Evolutionary conservation across 53 echinoderm and acorn worm genomes (phyloP).

Genomic region (Antedon mediterranea): DNA sequence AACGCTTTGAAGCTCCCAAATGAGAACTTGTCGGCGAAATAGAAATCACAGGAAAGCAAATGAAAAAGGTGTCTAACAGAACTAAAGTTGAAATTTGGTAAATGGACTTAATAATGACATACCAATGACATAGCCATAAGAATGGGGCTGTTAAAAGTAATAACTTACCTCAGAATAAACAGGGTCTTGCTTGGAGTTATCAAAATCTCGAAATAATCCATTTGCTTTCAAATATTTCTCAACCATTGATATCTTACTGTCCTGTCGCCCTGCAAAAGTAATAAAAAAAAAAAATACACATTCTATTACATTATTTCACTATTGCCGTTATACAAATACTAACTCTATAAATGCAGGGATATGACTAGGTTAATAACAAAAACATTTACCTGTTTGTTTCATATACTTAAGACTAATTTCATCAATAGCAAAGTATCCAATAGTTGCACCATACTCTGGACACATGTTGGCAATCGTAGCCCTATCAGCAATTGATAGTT

Average conservation of each 20-base stretch:
- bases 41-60: no score
- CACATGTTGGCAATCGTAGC: slow-evolving; percentile 96
- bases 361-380: neutral
- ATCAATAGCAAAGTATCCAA: slow-evolving; percentile 89
- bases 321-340: no score
- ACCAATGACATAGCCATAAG: no score
- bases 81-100: no score
- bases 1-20: no score
- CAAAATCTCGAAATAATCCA: slow-evolving; percentile 68
- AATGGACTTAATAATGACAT: no score
- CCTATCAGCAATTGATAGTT: slow-evolving; percentile 87
- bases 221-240: slow-evolving; percentile 84
- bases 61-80: no score
- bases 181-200: slow-evolving; percentile 60
- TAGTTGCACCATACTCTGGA: slow-evolving; percentile 94
- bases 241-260: slow-evolving; percentile 45
- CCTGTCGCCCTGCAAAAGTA: slow-evolving; percentile 77
- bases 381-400: slow-evolving; percentile 61
- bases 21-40: no score
- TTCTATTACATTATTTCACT: no score
- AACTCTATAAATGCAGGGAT: neutral
- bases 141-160: no score
- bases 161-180: slow-evolving; percentile 71
- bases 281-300: neutral
- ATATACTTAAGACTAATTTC: slow-evolving; percentile 58